Percentiles rank a stretch among this genome's conserved stretches.
phyloP scores from a whole-genome alignment of 2,797 vertebrate genomes.

The Pseudochromis fuscus region DNA sequence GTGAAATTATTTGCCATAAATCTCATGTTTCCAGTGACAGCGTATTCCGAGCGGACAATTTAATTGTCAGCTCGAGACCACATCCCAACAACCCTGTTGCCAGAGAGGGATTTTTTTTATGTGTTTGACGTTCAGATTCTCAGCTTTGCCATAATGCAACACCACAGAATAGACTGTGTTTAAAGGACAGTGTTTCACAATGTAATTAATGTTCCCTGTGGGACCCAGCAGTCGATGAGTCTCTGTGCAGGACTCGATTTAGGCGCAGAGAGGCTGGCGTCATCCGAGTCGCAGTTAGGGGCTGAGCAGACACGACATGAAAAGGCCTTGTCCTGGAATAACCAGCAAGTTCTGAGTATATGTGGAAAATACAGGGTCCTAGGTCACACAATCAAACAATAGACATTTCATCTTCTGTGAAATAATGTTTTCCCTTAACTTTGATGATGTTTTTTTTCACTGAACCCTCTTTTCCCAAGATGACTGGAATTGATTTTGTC shows the following conservation, averaged over 20 bases:
- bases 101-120: conserved; percentile 74
- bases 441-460: conserved; percentile 51
- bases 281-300: conserved; percentile 55
- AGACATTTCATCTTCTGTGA: conserved; percentile 61
- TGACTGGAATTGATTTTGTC: conserved; percentile 69
- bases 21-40: conserved; percentile 65
- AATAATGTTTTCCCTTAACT: conserved; percentile 58
- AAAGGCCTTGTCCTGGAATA: conserved; percentile 65
- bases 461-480: conserved; percentile 56
- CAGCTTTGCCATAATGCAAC: conserved; percentile 71
- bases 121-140: conserved; percentile 72
- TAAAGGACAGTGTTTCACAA: conserved; percentile 82
- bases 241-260: conserved; percentile 63
- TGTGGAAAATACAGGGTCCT: conserved; percentile 66
- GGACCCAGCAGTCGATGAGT: conserved; percentile 74
- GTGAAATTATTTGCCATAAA: conserved; percentile 72
- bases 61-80: conserved; percentile 80
- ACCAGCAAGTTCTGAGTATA: conserved; percentile 34
- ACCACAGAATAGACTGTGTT: conserved; percentile 78
- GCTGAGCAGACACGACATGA: conserved; percentile 54
- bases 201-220: conserved; percentile 78
- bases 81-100: conserved; percentile 76
- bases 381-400: conserved; percentile 70
- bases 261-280: conserved; percentile 71
- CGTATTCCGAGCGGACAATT: conserved; percentile 74